Evolutionary conservation across 30 jellyfish, hydroid and myxozoan genomes (phyloP).

Genomic region (Hydractinia symbiolongicarpus): DNA sequence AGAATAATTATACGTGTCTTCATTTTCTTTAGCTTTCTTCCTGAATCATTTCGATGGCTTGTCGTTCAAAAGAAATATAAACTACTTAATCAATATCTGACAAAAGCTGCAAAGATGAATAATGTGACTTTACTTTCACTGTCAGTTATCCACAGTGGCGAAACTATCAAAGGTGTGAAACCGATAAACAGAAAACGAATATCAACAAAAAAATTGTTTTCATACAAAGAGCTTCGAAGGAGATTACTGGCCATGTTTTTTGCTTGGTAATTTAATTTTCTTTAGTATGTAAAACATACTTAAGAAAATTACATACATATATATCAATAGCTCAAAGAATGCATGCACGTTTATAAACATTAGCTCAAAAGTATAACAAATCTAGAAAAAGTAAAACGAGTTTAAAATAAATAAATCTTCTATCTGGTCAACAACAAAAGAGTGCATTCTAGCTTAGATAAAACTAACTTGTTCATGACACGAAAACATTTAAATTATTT

Average conservation of each 20-base stretch:
- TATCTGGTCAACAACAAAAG: too few relatives aligned
- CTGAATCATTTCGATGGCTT: constrained; percentile 17
- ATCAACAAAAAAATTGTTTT: neutral
- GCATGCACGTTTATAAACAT: too few relatives aligned
- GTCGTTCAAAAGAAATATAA: neutral
- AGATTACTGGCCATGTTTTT: constrained; percentile 5
- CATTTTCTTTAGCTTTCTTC: neutral
- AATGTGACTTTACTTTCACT: neutral
- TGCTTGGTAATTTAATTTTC: neutral
- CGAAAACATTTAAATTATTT: too few relatives aligned
- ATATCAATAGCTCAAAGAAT: too few relatives aligned
- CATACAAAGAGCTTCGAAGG: constrained; percentile 3
- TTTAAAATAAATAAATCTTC: too few relatives aligned
- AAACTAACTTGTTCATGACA: too few relatives aligned
- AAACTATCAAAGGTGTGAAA: neutral
- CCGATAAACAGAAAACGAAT: neutral
- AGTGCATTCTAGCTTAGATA: too few relatives aligned
- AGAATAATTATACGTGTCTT: too few relatives aligned
- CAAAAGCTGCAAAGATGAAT: constrained; percentile 13
- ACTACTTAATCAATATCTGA: neutral
- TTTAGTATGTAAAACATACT: too few relatives aligned
- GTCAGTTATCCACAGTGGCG: constrained; percentile 5
- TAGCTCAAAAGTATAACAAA: too few relatives aligned
- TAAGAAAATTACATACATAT: too few relatives aligned
- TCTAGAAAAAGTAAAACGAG: too few relatives aligned